Base-by-base conservation (phyloP, 2,888 invertebrate genomes). In the Netelia melanura region DNA sequence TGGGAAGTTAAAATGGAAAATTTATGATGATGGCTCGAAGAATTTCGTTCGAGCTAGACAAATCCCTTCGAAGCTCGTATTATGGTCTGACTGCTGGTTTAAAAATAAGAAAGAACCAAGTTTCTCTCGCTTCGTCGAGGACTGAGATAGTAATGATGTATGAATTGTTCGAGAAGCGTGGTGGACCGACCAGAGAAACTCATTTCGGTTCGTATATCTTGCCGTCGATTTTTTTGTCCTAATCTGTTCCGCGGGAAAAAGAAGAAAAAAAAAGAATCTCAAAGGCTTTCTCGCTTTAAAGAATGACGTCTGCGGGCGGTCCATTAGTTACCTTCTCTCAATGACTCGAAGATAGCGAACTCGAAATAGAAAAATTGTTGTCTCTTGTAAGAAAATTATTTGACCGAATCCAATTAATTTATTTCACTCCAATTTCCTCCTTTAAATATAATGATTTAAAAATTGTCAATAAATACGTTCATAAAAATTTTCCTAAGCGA, bases 301-400 rank as follows among this genome's bases (percentile, higher is more conserved):
- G 38, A n/a, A 65, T 54, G 64, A 74, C 65, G 38, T 21, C 48
- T 9, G 61, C 44, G 38, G 52, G 61, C 67, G 64, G 54, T 54
- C 78, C 85, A 85, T 86, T 83, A 80, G 76, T 72, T 67, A 77
- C 68, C 68, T 68, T 83, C 68, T 56, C 56, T 44, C 58, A 54
- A 44, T 23, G n/a, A 72, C 61, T 30, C 52, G 6, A 2, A 54
- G 78, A 48, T 62, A 38, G 64, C 71, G 21, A 58, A 58, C 17
- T 9, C 9, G 21, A 58, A 58, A 58, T 17, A 58, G 17, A 17
- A 21, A 58, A 58, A 48, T 48, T 48, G 6, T 17, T 70, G 17
- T 70, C 38, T 56, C 38, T 17, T 10, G 54, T 11, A 38, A 30
- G 23, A 23, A 30, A 17, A 11, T 11, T 21, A 23, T 64, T 52